Conservation (phyloP, 2,888 invertebrate genomes). For the Xylota sylvarum region DNA sequence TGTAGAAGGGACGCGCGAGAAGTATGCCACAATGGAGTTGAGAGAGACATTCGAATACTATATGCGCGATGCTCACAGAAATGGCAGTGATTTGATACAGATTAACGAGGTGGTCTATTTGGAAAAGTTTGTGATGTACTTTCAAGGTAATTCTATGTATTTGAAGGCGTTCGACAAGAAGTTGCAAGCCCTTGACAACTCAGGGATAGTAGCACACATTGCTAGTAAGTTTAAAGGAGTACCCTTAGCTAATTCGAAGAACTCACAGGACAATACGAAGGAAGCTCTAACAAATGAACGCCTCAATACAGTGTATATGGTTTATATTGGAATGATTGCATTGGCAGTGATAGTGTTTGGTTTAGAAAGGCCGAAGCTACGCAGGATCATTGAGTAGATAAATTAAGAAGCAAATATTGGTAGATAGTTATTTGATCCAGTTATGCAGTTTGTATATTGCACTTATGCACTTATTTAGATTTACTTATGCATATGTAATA, state of each 20-base stretch:
- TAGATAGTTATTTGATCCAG: too few species aligned
- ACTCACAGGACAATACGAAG: not conserved
- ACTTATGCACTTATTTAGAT: too few species aligned
- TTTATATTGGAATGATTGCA: slow-evolving; percentile 27
- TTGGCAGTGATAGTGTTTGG: slow-evolving; percentile 65
- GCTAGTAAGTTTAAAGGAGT: slow-evolving; percentile 19
- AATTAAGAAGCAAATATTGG: slow-evolving; percentile 2
- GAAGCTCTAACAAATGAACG: slow-evolving; percentile 31
- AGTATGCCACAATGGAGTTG: slow-evolving; percentile 60
- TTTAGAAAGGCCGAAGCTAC: slow-evolving; percentile 63
- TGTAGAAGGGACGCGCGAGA: not conserved
- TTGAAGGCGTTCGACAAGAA: slow-evolving; percentile 79
- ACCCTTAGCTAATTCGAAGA: not conserved
- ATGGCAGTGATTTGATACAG: slow-evolving; percentile 78
- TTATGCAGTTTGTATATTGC: too few species aligned
- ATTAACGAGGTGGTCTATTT: slow-evolving; percentile 80
- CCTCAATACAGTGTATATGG: slow-evolving; percentile 56
- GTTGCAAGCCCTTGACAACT: slow-evolving; percentile 78
- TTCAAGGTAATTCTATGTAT: slow-evolving; percentile 80
- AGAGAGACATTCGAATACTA: slow-evolving; percentile 79
- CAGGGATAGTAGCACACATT: slow-evolving; percentile 79
- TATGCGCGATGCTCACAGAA: slow-evolving; percentile 75
- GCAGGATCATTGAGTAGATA: not conserved
- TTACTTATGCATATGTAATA: too few species aligned
- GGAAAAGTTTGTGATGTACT: slow-evolving; percentile 80